Percentiles rank a stretch among this genome's conserved stretches.
These are phyloP conservation scores for Nothocercus julius DNA, from an alignment of 2,113 vertebrate genomes.

Conservation along the genomic window DNA sequence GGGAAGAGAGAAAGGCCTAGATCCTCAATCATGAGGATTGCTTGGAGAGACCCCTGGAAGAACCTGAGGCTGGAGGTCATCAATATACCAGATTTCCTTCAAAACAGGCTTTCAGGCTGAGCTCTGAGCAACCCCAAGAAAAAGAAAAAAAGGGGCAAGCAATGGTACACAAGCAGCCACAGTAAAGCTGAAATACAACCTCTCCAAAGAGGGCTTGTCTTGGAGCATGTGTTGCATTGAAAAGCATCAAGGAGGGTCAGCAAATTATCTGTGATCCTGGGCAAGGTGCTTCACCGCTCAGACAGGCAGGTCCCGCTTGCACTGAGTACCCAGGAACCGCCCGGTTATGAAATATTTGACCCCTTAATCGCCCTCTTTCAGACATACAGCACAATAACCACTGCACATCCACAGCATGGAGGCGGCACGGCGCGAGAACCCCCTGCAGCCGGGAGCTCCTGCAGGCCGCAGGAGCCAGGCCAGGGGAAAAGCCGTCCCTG, in stretches of 20 bases:
- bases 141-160: neutral
- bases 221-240: neutral
- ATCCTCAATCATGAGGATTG: neutral
- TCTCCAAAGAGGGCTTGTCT: neutral
- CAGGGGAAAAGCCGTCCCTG: neutral
- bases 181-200: neutral
- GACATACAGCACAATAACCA: neutral
- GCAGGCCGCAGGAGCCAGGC: neutral
- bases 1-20: neutral
- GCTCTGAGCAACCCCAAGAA: neutral
- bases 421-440: neutral
- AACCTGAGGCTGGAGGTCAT: neutral
- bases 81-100: neutral
- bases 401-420: neutral
- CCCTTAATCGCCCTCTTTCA: neutral
- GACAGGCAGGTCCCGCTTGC: neutral
- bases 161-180: neutral
- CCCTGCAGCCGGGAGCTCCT: neutral
- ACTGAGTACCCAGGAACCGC: neutral
- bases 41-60: too few relatives aligned
- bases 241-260: constrained; percentile 5
- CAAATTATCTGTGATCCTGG: constrained; percentile 7
- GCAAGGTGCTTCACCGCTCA: neutral
- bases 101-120: neutral
- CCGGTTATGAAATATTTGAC: neutral